Conservation (phyloP, 1,140 invertebrate genomes). For the Planococcus citri region DNA sequence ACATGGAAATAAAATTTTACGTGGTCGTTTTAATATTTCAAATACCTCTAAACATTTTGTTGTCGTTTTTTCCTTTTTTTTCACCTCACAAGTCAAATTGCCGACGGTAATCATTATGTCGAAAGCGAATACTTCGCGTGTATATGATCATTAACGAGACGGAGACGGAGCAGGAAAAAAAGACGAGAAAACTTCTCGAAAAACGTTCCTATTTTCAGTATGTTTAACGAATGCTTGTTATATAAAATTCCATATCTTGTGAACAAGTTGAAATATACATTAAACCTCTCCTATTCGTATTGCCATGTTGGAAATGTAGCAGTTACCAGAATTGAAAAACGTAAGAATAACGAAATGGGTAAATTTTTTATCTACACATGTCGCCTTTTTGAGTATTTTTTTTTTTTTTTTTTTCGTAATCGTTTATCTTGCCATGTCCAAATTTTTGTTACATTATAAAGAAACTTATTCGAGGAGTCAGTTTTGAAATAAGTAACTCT, state of each 20-base stretch:
- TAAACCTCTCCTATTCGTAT: not conserved
- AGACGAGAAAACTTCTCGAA: not conserved
- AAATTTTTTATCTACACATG: not conserved
- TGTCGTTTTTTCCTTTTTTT: too few relatives aligned
- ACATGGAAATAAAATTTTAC: not conserved
- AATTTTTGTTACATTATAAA: not conserved
- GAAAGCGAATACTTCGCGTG: not conserved
- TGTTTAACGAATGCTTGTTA: not conserved
- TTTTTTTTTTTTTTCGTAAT: not conserved
- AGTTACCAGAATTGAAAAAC: not conserved
- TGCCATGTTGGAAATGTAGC: not conserved
- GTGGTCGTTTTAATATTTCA: not conserved
- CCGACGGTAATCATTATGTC: not conserved
- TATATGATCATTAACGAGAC: not conserved
- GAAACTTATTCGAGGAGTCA: not conserved
- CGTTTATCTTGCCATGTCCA: not conserved
- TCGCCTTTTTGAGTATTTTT: not conserved
- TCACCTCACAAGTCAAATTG: not conserved
- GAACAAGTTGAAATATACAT: conserved; percentile 2
- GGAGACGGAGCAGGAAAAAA: not conserved
- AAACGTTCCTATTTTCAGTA: not conserved
- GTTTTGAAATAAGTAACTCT: not conserved
- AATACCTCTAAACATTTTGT: not conserved
- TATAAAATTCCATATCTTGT: not conserved
- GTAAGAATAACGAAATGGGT: not conserved